A percentile compares a stretch with the other conserved stretches of the same genome.
Conservation (phyloP, 2,888 invertebrate genomes). For the Scotopteryx bipunctaria region DNA sequence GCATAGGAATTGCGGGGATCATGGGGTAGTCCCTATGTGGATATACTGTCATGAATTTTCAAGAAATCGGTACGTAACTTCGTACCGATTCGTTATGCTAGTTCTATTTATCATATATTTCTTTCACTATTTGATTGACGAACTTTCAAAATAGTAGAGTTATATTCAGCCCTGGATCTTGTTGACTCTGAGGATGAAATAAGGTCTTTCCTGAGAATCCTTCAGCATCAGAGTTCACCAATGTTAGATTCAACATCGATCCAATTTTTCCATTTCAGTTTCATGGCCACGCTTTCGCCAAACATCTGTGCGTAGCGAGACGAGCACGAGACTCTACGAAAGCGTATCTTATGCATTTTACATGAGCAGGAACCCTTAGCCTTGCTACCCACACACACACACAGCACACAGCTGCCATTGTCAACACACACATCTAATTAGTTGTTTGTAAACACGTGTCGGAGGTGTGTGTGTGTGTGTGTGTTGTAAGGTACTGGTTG, state of each 20-base stretch:
- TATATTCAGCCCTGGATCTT: too few species aligned
- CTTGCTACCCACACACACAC: slow-evolving; percentile 45
- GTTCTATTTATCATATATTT: too few species aligned
- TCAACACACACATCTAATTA: slow-evolving; percentile 69
- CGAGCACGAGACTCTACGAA: slow-evolving; percentile 66
- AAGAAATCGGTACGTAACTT: too few species aligned
- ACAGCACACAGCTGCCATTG: slow-evolving; percentile 43
- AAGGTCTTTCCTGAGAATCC: too few species aligned
- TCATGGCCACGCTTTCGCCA: slow-evolving; percentile 69
- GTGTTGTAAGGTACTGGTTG: slow-evolving; percentile 45
- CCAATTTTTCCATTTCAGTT: slow-evolving; percentile 47
- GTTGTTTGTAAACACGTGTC: slow-evolving; percentile 73
- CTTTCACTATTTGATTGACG: too few species aligned
- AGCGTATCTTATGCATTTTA: slow-evolving; percentile 86
- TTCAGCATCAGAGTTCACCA: not conserved
- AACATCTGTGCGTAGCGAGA: slow-evolving; percentile 73
- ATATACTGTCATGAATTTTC: too few species aligned
- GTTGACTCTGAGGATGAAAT: too few species aligned
- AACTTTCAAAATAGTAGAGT: too few species aligned
- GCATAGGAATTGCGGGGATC: slow-evolving; percentile 5
- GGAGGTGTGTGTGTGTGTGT: slow-evolving; percentile 46
- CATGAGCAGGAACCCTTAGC: slow-evolving; percentile 73
- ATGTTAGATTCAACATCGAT: slow-evolving; percentile 22
- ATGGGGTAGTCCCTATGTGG: not conserved
- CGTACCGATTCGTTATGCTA: too few species aligned